Conservation (phyloP, 2,113 vertebrate species). For the Solea solea region DNA sequence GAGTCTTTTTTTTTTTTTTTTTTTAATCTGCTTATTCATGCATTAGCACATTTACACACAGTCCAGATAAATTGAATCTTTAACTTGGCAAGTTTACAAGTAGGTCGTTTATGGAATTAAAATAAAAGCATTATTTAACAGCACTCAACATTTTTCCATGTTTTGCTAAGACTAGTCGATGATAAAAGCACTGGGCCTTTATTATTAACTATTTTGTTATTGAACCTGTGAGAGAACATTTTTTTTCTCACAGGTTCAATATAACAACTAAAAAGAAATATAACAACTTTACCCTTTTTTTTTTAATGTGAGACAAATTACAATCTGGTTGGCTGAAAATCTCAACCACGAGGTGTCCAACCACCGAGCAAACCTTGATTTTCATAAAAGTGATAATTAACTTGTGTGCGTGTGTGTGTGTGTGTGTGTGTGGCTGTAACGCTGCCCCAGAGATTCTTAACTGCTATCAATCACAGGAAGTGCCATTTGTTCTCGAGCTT, state of each 20-base stretch:
- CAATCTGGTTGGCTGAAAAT: background rate
- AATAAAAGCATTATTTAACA: background rate
- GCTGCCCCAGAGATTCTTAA: slow-evolving; percentile 45
- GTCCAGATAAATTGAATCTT: background rate
- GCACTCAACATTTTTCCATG: too few relatives aligned
- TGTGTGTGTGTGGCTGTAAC: slow-evolving; percentile 39
- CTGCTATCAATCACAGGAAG: slow-evolving; percentile 52
- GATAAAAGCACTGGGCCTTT: background rate
- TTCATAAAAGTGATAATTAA: slow-evolving; percentile 24
- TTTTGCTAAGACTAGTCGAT: too few relatives aligned
- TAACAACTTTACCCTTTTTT: slow-evolving; percentile 7
- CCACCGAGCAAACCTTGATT: background rate
- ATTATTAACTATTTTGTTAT: background rate
- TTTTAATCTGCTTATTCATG: background rate
- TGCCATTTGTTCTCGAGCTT: slow-evolving; percentile 66
- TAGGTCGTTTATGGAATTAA: background rate
- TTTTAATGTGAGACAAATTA: background rate
- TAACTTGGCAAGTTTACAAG: slow-evolving; percentile 15
- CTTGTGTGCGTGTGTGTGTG: slow-evolving; percentile 31
- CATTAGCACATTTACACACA: background rate
- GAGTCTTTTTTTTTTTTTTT: slow-evolving; percentile 2
- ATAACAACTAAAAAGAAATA: background rate
- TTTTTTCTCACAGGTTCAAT: too few relatives aligned
- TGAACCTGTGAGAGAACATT: background rate
- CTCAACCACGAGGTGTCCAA: slow-evolving; percentile 7